Percentiles rank a stretch among this genome's conserved stretches.
phyloP scores from a whole-genome alignment of 2,797 vertebrate species.

The Myiothlypis coronata region DNA sequence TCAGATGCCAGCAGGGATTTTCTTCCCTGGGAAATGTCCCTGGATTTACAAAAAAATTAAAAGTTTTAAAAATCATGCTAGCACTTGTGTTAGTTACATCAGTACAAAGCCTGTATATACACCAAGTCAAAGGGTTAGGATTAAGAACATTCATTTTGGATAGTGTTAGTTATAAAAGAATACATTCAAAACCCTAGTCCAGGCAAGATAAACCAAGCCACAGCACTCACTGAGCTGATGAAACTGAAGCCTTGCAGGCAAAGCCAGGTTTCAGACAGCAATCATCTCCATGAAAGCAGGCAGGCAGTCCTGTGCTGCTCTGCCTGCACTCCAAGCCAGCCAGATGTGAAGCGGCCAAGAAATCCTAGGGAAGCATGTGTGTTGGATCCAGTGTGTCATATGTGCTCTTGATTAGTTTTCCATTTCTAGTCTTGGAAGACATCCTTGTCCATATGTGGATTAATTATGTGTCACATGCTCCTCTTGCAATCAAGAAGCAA shows the following conservation, averaged over 20 bases:
- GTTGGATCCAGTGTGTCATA: neutral
- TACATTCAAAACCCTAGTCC: neutral
- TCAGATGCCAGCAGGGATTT: neutral
- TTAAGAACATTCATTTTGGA: neutral
- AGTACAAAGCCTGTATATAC: neutral
- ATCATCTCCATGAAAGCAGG: neutral
- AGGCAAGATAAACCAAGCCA: neutral
- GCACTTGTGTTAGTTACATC: neutral
- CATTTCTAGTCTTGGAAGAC: neutral
- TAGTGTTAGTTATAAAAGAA: neutral
- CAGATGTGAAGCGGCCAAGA: conserved; percentile 31
- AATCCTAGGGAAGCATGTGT: neutral
- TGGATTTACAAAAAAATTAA: neutral
- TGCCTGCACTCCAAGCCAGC: neutral
- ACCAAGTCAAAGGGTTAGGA: neutral
- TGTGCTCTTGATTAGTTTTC: conserved; percentile 19
- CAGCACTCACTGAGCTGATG: neutral
- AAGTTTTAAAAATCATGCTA: neutral
- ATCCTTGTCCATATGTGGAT: neutral
- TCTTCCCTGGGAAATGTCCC: neutral
- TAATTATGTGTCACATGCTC: neutral
- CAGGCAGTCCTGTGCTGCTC: neutral
- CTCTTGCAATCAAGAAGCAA: neutral
- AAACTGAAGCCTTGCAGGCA: neutral
- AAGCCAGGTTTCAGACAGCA: neutral